phyloP scores from a whole-genome alignment of 2,113 vertebrate species.

The Eclectus roratus region DNA sequence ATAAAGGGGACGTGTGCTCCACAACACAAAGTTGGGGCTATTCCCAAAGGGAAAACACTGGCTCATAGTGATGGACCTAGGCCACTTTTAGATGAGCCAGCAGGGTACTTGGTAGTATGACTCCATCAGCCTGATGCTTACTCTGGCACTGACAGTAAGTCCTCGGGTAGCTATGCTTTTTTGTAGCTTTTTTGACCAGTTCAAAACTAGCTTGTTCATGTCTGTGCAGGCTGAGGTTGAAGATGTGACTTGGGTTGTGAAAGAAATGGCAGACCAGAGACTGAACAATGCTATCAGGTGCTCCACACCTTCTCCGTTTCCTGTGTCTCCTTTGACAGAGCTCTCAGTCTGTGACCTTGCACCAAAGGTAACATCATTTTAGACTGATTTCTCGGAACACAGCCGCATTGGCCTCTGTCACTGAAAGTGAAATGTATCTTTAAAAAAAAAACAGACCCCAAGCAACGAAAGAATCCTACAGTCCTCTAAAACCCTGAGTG shows the following conservation, averaged over 20 bases:
- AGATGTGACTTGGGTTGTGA: background rate
- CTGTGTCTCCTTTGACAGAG: background rate
- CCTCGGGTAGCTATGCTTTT: background rate
- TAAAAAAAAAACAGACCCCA: background rate
- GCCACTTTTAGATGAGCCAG: background rate
- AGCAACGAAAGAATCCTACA: background rate
- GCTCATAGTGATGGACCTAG: background rate
- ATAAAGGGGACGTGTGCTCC: background rate
- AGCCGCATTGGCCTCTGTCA: background rate
- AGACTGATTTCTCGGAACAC: background rate
- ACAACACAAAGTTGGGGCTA: background rate
- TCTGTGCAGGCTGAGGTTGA: background rate
- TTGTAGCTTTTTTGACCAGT: background rate
- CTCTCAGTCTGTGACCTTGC: background rate
- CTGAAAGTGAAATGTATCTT: background rate
- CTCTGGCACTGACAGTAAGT: background rate
- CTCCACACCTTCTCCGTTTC: background rate
- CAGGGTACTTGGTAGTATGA: background rate
- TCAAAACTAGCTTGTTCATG: background rate
- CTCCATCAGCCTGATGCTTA: background rate
- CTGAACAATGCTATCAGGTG: accelerated
- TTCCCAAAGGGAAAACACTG: background rate
- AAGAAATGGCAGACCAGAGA: background rate
- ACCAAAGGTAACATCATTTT: background rate
- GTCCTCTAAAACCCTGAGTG: background rate